These are phyloP conservation scores for Acanthosepion esculentum DNA, from an alignment of 2,888 invertebrate species.

Conservation along the genomic window DNA sequence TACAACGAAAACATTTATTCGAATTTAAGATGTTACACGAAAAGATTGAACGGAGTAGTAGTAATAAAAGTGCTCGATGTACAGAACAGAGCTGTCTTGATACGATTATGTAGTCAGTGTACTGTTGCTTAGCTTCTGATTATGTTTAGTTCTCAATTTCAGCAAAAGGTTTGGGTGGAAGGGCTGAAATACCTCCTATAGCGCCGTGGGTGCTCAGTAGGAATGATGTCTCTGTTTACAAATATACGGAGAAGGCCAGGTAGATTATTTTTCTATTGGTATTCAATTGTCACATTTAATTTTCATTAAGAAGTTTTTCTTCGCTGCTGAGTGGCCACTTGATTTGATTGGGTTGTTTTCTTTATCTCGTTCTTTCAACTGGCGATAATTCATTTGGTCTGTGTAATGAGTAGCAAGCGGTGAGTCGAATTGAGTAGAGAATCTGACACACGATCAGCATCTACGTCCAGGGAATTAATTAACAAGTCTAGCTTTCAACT, in stretches of 20 bases:
- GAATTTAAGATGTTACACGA: too few species aligned
- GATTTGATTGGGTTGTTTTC: neutral
- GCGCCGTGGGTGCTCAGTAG: too few species aligned
- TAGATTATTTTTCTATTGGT: neutral
- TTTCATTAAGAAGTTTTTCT: neutral
- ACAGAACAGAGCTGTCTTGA: too few species aligned
- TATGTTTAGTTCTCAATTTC: too few species aligned
- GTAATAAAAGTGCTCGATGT: too few species aligned
- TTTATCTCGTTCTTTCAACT: neutral
- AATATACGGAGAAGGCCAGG: neutral
- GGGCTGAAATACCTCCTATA: too few species aligned
- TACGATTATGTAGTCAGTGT: too few species aligned
- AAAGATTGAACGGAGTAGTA: too few species aligned
- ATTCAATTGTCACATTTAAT: neutral
- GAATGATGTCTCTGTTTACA: neutral
- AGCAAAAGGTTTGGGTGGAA: too few species aligned
- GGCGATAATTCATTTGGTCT: neutral
- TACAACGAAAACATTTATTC: too few species aligned
- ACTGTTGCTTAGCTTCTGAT: too few species aligned
- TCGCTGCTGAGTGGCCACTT: slow-evolving; percentile 25
- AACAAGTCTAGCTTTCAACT: neutral
- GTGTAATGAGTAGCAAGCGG: neutral
- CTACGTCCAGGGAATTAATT: neutral
- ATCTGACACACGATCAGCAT: neutral
- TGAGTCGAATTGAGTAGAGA: neutral